These are phyloP conservation scores for Acridotheres tristis DNA, from an alignment of 2,797 vertebrate species.

Conservation along the genomic window DNA sequence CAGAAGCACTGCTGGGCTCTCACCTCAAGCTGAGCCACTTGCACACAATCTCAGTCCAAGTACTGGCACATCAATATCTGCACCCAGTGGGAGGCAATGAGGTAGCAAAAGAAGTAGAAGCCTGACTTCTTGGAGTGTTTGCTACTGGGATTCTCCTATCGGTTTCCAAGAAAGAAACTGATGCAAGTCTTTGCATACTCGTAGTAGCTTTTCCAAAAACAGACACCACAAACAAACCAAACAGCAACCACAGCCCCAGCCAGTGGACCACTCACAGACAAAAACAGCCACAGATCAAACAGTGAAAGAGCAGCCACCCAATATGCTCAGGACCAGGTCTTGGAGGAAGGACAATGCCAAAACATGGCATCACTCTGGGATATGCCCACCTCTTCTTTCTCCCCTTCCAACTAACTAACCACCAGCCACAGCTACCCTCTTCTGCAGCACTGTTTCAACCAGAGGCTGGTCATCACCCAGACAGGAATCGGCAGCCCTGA, in stretches of 20 bases:
- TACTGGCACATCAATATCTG: accelerated
- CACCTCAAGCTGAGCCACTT: not conserved
- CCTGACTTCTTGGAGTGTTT: not conserved
- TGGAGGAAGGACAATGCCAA: not conserved
- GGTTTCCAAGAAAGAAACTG: not conserved
- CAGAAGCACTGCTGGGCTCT: not conserved
- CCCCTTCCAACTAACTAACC: not conserved
- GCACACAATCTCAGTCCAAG: accelerated
- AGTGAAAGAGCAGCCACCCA: not conserved
- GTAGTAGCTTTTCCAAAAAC: not conserved
- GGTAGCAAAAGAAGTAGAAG: not conserved
- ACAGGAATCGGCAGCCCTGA: not conserved
- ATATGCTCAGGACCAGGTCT: not conserved
- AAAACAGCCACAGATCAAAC: not conserved
- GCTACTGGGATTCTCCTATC: not conserved
- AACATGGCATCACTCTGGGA: not conserved
- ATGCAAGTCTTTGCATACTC: not conserved
- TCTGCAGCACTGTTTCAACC: not conserved
- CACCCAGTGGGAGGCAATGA: not conserved
- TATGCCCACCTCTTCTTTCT: not conserved
- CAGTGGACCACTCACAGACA: not conserved
- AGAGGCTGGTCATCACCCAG: not conserved
- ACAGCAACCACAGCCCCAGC: not conserved
- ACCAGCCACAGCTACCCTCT: not conserved
- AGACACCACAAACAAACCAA: not conserved